These are phyloP conservation scores for Drosophila tristis DNA, from an alignment of 1,140 invertebrate species.

Conservation along the genomic window DNA sequence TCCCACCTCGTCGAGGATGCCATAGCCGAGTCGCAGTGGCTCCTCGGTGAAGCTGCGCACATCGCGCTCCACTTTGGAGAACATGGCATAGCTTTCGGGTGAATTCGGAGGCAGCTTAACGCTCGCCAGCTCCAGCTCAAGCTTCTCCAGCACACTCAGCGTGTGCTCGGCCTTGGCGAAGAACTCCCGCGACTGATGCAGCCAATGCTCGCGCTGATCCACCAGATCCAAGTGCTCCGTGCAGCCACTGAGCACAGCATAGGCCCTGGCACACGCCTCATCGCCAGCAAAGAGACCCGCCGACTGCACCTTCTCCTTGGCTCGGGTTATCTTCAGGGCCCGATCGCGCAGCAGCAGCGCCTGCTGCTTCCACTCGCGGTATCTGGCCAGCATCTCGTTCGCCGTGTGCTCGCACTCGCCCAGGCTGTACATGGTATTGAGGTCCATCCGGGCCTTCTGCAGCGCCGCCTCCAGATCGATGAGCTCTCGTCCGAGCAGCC, in stretches of 20 bases:
- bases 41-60: conserved; percentile 86
- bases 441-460: conserved; percentile 77
- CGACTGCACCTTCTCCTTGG: conserved; percentile 90
- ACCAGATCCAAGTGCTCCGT: conserved; percentile 90
- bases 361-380: conserved; percentile 89
- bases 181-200: conserved; percentile 90
- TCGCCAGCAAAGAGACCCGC: conserved; percentile 89
- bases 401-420: conserved; percentile 90
- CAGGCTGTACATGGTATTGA: conserved; percentile 74
- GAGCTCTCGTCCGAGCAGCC: conserved; percentile 90
- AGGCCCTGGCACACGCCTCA: conserved; percentile 89
- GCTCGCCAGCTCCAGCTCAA: conserved; percentile 90
- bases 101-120: conserved; percentile 88
- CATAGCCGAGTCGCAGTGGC: conserved; percentile 89
- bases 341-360: conserved; percentile 91
- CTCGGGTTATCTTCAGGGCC: conserved; percentile 90
- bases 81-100: conserved; percentile 88
- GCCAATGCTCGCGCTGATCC: conserved; percentile 88
- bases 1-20: conserved; percentile 89
- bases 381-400: conserved; percentile 88
- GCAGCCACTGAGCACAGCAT: conserved; percentile 89
- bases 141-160: conserved; percentile 90
- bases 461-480: conserved; percentile 88
- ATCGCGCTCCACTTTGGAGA: conserved; percentile 87
- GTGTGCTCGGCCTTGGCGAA: conserved; percentile 91